Conservation (phyloP, 2,113 vertebrate genomes). For the Entomyzon cyanotis region DNA sequence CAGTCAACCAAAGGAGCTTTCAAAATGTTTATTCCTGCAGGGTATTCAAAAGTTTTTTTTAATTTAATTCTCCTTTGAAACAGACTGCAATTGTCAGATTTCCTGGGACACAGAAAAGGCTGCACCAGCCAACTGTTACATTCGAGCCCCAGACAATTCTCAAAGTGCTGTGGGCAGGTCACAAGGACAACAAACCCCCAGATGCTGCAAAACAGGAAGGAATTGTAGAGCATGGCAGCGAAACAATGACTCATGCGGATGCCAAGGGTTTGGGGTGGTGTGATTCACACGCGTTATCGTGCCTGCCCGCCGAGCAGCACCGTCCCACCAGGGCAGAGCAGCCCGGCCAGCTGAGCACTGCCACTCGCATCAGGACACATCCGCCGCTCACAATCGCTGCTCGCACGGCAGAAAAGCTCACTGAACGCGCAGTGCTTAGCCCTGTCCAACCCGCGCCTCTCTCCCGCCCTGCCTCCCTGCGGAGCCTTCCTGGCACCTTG, state of each 20-base stretch:
- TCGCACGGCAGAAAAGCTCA: not conserved
- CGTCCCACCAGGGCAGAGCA: not conserved
- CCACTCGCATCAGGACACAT: not conserved
- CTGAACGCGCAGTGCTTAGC: accelerated
- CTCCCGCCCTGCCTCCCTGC: not conserved
- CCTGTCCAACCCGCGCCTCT: no score
- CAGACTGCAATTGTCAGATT: not conserved
- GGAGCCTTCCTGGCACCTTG: not conserved
- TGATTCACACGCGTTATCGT: constrained; percentile 39
- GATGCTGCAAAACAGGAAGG: constrained; percentile 59
- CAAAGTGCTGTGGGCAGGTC: not conserved
- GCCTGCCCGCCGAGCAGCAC: not conserved
- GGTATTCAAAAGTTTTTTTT: not conserved
- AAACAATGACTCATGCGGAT: constrained; percentile 51
- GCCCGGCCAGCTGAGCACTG: not conserved
- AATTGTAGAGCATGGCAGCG: constrained; percentile 30
- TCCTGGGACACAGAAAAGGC: not conserved
- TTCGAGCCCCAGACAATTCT: not conserved
- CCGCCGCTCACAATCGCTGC: not conserved
- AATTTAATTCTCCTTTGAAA: not conserved
- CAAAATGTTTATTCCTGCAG: not conserved
- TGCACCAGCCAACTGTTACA: not conserved
- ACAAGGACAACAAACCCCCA: not conserved
- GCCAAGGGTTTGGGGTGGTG: not conserved
- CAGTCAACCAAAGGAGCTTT: not conserved